Evolutionary conservation across 2,797 vertebrate genomes (phyloP).

Genomic region (Sebastes kiyomatsui): DNA sequence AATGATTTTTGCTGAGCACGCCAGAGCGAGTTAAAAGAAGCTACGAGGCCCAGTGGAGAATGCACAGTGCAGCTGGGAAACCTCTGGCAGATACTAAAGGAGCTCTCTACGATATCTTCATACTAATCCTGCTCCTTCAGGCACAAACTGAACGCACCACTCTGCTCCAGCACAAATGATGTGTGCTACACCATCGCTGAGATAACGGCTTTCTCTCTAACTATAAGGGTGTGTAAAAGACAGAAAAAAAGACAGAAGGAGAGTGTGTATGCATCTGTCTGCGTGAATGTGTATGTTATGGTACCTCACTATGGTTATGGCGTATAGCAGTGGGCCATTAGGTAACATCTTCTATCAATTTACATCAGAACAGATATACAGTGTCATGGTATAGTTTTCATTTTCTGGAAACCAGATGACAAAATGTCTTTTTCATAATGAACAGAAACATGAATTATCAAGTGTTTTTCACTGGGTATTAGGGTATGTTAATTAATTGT

Average conservation of each 20-base stretch:
- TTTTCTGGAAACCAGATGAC: background rate
- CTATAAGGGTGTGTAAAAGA: background rate
- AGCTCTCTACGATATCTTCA: slow-evolving; percentile 32
- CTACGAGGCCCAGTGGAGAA: slow-evolving; percentile 18
- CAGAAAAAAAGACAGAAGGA: background rate
- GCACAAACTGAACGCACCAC: slow-evolving; percentile 8
- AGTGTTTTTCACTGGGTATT: background rate
- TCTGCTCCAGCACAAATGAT: slow-evolving; percentile 12
- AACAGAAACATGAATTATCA: background rate
- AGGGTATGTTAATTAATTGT: background rate
- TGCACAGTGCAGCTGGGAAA: slow-evolving; percentile 20
- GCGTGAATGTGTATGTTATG: background rate
- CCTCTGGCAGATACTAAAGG: slow-evolving; percentile 42
- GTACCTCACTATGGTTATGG: background rate
- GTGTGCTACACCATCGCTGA: background rate
- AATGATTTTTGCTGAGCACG: slow-evolving; percentile 53
- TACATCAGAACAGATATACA: background rate
- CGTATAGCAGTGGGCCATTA: background rate
- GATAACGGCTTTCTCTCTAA: slow-evolving; percentile 21
- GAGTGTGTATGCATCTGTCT: background rate
- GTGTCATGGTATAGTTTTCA: background rate
- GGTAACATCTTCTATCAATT: background rate
- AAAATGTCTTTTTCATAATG: background rate
- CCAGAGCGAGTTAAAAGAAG: slow-evolving; percentile 35
- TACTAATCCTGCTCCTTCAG: slow-evolving; percentile 47